Percentiles rank a stretch among this genome's conserved stretches.
Conservation (phyloP, 2,797 vertebrate species). For the Sylvia borin region DNA sequence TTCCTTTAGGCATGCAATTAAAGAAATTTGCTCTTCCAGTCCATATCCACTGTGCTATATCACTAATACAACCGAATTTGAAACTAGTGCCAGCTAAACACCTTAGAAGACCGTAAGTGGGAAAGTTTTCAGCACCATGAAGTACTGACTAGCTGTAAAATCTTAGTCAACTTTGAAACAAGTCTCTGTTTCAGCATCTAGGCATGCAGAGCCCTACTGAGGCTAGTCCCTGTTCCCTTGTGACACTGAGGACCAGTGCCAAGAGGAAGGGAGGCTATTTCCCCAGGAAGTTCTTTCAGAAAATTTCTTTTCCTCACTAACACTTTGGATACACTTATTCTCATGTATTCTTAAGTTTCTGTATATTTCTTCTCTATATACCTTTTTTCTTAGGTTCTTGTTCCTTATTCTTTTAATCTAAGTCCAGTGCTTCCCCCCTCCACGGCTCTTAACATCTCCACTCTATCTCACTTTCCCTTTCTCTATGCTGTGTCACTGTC, state of each 20-base stretch:
- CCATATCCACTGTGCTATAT: neutral
- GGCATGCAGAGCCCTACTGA: neutral
- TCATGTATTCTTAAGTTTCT: neutral
- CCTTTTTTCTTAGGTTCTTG: neutral
- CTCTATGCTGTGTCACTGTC: neutral
- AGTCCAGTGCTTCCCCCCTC: neutral
- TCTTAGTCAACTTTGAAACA: neutral
- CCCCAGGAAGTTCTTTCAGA: slow-evolving; percentile 35
- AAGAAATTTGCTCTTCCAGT: neutral
- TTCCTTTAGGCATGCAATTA: neutral
- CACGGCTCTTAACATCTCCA: neutral
- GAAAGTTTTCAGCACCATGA: slow-evolving; percentile 1
- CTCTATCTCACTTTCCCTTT: neutral
- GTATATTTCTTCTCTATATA: neutral
- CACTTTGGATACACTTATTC: slow-evolving; percentile 5
- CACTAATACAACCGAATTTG: neutral
- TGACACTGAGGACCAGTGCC: neutral
- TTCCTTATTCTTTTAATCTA: neutral
- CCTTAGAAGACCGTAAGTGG: neutral
- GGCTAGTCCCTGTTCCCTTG: neutral
- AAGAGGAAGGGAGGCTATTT: slow-evolving; percentile 35
- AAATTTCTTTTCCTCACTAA: slow-evolving; percentile 31
- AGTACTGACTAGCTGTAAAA: neutral
- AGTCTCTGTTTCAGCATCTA: neutral
- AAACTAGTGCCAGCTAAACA: neutral